Evolutionary conservation across 1,140 invertebrate genomes (phyloP), one percentile per base, ranked within the genome.

Genomic region (Tetragonula clypearis): DNA sequence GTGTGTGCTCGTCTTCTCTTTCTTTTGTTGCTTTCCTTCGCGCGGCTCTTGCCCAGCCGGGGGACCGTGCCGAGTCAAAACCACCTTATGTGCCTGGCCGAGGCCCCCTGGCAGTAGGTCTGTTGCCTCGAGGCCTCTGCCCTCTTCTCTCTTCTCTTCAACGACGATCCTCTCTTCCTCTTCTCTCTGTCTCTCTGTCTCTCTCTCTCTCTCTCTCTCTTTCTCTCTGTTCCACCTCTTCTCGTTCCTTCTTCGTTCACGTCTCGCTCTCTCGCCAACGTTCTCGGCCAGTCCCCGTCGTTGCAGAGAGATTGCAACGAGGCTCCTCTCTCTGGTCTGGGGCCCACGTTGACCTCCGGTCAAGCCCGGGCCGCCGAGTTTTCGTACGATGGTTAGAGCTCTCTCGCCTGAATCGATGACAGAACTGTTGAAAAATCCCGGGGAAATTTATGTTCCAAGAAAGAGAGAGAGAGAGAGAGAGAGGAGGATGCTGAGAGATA

Each of bases 41-140:
- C 87, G 79, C 85, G 87, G 82, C 73, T 82, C 82, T 83, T 85
- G 78, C 83, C 77, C 75, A 79, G 87, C 80, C 81, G 77, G 69
- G 41, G 73, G 69, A 79, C 84, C 83, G 71, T 84, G 85, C 72
- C 89, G 86, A 92, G 90, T 91, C 90, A 91, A 91, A 92, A 93
- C 90, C 91, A 90, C 88, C 91, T 49, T 91, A 91, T 91, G 90
- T 87, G 88, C 86, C 84, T 80, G 88, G 84, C 86, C 41, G 81
- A 84, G 90, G 90, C 89, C 91, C 88, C 88, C 88, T 49, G 92
- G 91, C 92, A 91, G 88, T 91, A 89, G 92, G 90, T 92, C 91
- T 79, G 76, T 88, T 85, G 88, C 90, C 90, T 91, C 88, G 81
- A 84, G 88, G 85, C 74, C 85, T 83, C 86, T 74, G 79, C 65